A percentile compares a stretch with the other conserved stretches of the same genome.
Conservation (phyloP, 2,888 invertebrate genomes). For the Polyploca ridens region DNA sequence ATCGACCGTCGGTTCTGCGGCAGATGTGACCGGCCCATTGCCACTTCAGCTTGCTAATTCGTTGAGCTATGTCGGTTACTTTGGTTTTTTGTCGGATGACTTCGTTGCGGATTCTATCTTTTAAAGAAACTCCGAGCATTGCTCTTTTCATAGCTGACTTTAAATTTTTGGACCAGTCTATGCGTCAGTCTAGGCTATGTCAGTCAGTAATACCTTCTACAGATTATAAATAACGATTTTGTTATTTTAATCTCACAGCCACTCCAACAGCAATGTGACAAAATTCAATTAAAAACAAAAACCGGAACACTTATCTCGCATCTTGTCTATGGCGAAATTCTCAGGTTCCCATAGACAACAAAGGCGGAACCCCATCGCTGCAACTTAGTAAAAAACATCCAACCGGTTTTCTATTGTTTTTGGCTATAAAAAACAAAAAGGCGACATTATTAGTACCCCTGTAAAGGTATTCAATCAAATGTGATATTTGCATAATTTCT, state of each 20-base stretch:
- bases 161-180: no score
- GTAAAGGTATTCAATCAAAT: conserved; percentile 47
- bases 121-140: no score
- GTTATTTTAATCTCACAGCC: background rate
- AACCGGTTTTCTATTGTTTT: conserved; percentile 39
- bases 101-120: no score
- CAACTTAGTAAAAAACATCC: conserved; percentile 32
- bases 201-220: no score
- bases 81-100: no score
- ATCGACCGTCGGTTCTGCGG: no score
- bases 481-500: conserved; percentile 58
- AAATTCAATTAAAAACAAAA: conserved; percentile 32
- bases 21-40: no score
- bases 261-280: background rate
- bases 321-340: conserved; percentile 40
- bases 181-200: no score
- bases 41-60: no score
- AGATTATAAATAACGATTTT: background rate
- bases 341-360: conserved; percentile 56
- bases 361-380: conserved; percentile 35
- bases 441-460: conserved; percentile 59
- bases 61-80: no score
- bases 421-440: conserved; percentile 45
- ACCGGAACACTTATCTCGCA: conserved; percentile 43
- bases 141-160: no score